These are phyloP conservation scores for Stegostoma tigrinum DNA, from an alignment of 2,113 vertebrate species.

Conservation along the genomic window DNA sequence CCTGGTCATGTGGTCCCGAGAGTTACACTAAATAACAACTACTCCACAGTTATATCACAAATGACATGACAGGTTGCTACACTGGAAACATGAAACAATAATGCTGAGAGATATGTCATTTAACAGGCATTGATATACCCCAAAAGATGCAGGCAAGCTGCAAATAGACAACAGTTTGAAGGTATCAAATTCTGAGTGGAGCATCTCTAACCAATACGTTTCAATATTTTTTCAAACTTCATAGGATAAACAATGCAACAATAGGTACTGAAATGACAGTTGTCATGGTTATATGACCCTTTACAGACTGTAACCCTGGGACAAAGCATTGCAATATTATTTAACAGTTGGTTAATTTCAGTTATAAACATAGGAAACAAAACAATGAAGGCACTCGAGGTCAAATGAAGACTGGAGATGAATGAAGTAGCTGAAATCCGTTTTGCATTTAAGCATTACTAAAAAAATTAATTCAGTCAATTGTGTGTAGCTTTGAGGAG, in stretches of 20 bases:
- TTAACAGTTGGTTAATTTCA: background rate
- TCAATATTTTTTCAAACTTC: constrained; percentile 7
- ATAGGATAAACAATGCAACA: background rate
- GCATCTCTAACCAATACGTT: background rate
- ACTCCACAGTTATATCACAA: background rate
- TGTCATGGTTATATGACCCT: constrained; percentile 19
- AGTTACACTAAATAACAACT: background rate
- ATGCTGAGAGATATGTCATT: background rate
- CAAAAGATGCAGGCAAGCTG: background rate
- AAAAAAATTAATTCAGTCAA: background rate
- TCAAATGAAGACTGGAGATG: background rate
- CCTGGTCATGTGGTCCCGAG: background rate
- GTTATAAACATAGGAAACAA: background rate
- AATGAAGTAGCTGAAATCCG: background rate
- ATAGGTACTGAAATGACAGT: background rate
- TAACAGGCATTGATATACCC: background rate
- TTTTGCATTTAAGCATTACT: background rate
- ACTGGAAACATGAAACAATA: background rate
- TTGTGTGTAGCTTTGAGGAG: background rate
- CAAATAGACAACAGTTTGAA: background rate
- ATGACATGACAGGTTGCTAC: background rate
- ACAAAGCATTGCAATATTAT: constrained; percentile 10
- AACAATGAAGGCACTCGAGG: background rate
- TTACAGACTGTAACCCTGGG: background rate
- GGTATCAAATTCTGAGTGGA: background rate